Percentiles rank a stretch among this genome's conserved stretches.
These are phyloP conservation scores for Neomicropteryx cornuta DNA, from an alignment of 1,140 invertebrate species.

Conservation along the genomic window DNA sequence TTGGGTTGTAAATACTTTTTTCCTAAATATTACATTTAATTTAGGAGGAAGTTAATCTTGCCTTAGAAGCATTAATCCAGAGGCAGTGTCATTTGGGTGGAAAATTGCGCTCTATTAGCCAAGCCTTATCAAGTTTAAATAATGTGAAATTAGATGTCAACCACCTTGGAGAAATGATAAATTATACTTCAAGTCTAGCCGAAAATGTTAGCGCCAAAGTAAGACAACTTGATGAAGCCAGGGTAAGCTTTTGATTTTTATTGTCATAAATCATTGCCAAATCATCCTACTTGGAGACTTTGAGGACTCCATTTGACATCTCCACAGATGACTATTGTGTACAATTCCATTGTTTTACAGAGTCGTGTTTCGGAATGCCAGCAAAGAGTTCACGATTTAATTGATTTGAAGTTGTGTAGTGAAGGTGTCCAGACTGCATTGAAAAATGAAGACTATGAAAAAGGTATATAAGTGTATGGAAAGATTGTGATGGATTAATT, in stretches of 20 bases:
- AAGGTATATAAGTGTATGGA: too few species aligned
- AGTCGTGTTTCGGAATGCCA: conserved; percentile 90
- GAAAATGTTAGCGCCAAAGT: conserved; percentile 96
- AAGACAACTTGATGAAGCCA: conserved; percentile 82
- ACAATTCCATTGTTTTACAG: conserved; percentile 36
- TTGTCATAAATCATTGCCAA: not conserved
- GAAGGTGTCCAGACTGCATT: conserved; percentile 91
- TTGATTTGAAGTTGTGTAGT: conserved; percentile 92
- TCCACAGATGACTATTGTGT: not conserved
- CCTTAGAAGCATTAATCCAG: conserved; percentile 12
- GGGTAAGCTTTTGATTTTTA: conserved; percentile 47
- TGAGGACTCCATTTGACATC: not conserved
- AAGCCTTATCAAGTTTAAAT: conserved; percentile 30
- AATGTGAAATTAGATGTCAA: conserved; percentile 32
- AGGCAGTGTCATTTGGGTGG: conserved; percentile 27
- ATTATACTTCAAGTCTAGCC: conserved; percentile 79
- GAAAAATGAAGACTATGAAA: conserved; percentile 81
- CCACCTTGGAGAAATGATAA: conserved; percentile 63
- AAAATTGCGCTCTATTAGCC: conserved; percentile 28
- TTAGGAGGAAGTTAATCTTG: conserved; percentile 14
- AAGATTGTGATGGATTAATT: too few species aligned
- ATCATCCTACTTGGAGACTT: conserved; percentile 1
- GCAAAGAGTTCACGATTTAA: conserved; percentile 87
- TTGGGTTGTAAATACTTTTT: too few species aligned
- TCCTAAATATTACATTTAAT: too few species aligned